Evolutionary conservation across 2,113 vertebrate species (phyloP).

Genomic region (Mystacornis crossleyi): DNA sequence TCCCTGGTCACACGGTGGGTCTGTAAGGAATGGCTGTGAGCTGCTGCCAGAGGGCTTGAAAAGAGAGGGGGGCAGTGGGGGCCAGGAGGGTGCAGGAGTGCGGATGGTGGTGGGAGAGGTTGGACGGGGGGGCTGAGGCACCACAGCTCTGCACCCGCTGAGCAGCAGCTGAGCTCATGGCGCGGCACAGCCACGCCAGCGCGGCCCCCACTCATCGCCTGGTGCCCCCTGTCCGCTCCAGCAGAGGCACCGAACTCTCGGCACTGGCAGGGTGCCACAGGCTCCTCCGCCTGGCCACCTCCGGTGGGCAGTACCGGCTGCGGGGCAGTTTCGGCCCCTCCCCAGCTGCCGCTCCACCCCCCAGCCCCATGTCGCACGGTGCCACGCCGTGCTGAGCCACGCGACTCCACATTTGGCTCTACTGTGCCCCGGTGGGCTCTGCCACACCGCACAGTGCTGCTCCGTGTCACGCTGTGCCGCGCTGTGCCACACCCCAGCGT

Average conservation of each 20-base stretch:
- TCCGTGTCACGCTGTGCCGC: fast-evolving
- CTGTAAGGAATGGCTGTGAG: not conserved
- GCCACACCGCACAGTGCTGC: fast-evolving
- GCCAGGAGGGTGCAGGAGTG: fast-evolving
- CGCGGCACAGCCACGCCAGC: fast-evolving
- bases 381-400: fast-evolving
- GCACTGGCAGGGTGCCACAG: not conserved
- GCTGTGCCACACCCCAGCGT: fast-evolving
- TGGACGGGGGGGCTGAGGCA: not conserved
- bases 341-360: not conserved
- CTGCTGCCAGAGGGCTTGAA: not conserved
- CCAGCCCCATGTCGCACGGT: fast-evolving
- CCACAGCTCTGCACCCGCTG: not conserved
- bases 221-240: not conserved
- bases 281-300: not conserved
- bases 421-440: not conserved
- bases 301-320: fast-evolving
- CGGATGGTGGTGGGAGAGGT: not conserved
- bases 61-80: not conserved
- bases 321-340: not conserved
- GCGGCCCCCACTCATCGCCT: fast-evolving
- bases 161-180: not conserved
- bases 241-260: not conserved
- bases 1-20: not conserved
- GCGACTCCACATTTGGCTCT: not conserved